These are phyloP conservation scores for Caenorhabditis sp. DNA, from an alignment of 2,888 invertebrate genomes.

Conservation along the genomic window DNA sequence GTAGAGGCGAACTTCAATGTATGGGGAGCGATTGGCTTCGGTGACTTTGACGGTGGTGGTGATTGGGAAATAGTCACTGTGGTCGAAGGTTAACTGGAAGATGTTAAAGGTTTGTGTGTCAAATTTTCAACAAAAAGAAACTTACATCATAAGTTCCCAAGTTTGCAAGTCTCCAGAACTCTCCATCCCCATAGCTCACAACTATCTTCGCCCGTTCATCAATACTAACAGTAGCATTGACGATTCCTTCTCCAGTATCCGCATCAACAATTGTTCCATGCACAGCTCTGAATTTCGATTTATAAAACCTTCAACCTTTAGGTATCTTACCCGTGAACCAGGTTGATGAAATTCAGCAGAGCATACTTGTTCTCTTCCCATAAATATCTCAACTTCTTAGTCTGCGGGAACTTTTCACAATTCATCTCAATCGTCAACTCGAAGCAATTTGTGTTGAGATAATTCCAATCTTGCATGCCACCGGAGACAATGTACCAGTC, in stretches of 20 bases:
- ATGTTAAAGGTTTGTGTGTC: no score
- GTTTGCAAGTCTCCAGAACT: conserved; percentile 94
- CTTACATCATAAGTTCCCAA: conserved; percentile 89
- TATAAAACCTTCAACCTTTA: no score
- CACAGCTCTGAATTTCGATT: conserved; percentile 79
- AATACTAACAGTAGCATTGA: conserved; percentile 89
- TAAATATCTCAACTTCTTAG: conserved; percentile 88
- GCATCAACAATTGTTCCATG: conserved; percentile 90
- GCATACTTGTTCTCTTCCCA: conserved; percentile 94
- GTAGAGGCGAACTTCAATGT: conserved; percentile 45
- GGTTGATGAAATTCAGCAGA: conserved; percentile 90
- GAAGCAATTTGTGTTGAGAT: conserved; percentile 92
- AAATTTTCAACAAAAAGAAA: background rate
- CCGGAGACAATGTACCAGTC: conserved; percentile 89
- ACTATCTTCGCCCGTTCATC: conserved; percentile 90
- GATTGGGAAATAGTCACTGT: conserved; percentile 69
- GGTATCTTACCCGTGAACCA: conserved; percentile 87
- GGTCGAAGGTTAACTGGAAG: conserved; percentile 77
- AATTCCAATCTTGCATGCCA: conserved; percentile 99
- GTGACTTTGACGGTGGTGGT: conserved; percentile 67
- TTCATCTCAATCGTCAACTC: conserved; percentile 96
- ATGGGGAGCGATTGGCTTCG: conserved; percentile 59
- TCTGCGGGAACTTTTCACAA: conserved; percentile 92
- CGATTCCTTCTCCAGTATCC: conserved; percentile 86
- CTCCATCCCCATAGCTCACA: conserved; percentile 90